These are phyloP conservation scores for Etia nguti DNA, from an alignment of 2,113 vertebrate species.

Conservation along the genomic window DNA sequence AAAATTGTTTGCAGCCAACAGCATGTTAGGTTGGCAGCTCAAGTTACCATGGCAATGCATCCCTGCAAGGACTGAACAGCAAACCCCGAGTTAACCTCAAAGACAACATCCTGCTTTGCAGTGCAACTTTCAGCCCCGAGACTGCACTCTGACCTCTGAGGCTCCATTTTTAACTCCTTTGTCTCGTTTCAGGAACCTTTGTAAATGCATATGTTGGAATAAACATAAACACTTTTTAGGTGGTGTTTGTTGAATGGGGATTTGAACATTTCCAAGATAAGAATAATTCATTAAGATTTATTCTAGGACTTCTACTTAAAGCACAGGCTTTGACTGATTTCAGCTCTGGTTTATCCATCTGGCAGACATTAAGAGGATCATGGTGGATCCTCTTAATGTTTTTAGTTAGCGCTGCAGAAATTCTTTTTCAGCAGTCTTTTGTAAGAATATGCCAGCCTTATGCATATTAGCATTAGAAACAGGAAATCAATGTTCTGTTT, in stretches of 20 bases:
- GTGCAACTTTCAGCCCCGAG: neutral
- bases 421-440: neutral
- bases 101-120: neutral
- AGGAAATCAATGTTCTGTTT: neutral
- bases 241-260: neutral
- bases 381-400: neutral
- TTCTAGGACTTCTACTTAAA: neutral
- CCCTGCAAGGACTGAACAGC: neutral
- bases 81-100: neutral
- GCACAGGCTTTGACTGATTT: neutral
- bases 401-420: neutral
- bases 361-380: neutral
- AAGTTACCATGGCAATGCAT: neutral
- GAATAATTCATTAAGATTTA: neutral
- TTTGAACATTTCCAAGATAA: neutral
- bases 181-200: neutral
- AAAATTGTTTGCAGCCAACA: neutral
- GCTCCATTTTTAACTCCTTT: neutral
- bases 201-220: neutral
- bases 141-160: neutral
- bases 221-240: neutral
- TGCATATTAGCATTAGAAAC: neutral
- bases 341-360: neutral
- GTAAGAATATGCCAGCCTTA: neutral
- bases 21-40: neutral